These are phyloP conservation scores for Magallana angulata DNA, from an alignment of 1,140 invertebrate genomes.

Conservation along the genomic window DNA sequence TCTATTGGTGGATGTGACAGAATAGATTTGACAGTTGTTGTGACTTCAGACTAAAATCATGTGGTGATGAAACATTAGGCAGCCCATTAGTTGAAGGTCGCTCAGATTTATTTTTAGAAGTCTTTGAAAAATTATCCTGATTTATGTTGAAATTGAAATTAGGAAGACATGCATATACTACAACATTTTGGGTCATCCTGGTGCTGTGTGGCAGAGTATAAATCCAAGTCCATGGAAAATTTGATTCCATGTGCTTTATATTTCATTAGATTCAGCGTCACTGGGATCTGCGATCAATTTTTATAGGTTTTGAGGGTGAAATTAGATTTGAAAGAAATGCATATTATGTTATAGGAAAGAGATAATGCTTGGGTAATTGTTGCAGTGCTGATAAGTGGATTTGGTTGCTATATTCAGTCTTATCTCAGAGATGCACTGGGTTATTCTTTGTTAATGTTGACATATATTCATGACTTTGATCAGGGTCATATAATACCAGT, in stretches of 20 bases:
- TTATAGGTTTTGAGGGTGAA: slow-evolving; percentile 15
- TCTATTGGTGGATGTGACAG: no score
- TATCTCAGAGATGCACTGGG: slow-evolving; percentile 14
- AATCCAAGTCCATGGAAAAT: slow-evolving; percentile 2
- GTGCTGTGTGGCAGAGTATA: neutral
- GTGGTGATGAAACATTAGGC: no score
- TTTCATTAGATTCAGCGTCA: slow-evolving; percentile 20
- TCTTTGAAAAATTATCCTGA: neutral
- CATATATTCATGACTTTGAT: neutral
- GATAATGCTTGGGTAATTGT: slow-evolving; percentile 29
- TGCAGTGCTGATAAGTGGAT: slow-evolving; percentile 2
- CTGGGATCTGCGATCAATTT: slow-evolving; percentile 2
- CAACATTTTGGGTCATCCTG: neutral
- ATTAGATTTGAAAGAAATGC: slow-evolving; percentile 35
- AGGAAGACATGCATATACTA: neutral
- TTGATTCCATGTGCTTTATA: slow-evolving; percentile 34
- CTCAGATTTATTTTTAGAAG: neutral
- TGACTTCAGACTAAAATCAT: no score
- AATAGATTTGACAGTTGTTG: no score
- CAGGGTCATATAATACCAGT: neutral
- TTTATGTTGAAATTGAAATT: neutral
- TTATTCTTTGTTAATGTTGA: slow-evolving; percentile 33
- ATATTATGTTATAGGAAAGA: slow-evolving; percentile 26
- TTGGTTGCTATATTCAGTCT: slow-evolving; percentile 26
- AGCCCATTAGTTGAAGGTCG: no score